Base-by-base conservation (phyloP, 2,113 vertebrate species). In the Pelmatolapia mariae region DNA sequence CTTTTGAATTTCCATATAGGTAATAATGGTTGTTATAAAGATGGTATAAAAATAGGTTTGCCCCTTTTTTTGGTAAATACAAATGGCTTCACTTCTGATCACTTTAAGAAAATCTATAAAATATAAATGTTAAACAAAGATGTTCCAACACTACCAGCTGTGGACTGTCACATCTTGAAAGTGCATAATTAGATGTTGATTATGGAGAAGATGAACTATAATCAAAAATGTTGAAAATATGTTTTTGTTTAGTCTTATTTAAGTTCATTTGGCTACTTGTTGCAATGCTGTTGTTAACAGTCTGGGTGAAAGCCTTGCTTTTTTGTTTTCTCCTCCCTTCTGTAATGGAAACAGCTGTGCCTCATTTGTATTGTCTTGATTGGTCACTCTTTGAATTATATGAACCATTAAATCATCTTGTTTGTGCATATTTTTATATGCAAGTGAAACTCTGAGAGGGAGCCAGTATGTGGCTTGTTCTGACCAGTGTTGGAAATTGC, bases 171-270 rank as follows among this genome's bases (percentile, higher is more conserved):
- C 45, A 13, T 13, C 29, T 52, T 33, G 73, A 68, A 68, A 52
- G 7, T 33, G 26, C 10, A 33, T 78, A 52, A 78, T 33, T 52
- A 6, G 4, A n/a, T 31, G 29, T 29, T 33, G 45, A 78, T 78
- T 52, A 78, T 13, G 26, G 45, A 50, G 6, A 87, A 89, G 66
- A 38, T 10, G 68, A 56, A 85, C 78, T 84, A 68, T 92, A 83
- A 94, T 92, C 84, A 61, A 86, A 89, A 89, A 89, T 88, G 19
- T 52, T 29, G 82, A 18, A 86, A 89, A 88, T 93, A 91, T 92
- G 89, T 53, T 88, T 86, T 82, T 53, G 29, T 81, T 79, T 16
- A 57, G 18, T 84, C 11, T 56, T 43, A 18, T 59, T 87, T 82
- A 11, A 80, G 7, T 89, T 84, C 33, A 85, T 5, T 24, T 3